These are phyloP conservation scores for Osmerus eperlanus DNA, from an alignment of 2,113 vertebrate species.

Conservation along the genomic window DNA sequence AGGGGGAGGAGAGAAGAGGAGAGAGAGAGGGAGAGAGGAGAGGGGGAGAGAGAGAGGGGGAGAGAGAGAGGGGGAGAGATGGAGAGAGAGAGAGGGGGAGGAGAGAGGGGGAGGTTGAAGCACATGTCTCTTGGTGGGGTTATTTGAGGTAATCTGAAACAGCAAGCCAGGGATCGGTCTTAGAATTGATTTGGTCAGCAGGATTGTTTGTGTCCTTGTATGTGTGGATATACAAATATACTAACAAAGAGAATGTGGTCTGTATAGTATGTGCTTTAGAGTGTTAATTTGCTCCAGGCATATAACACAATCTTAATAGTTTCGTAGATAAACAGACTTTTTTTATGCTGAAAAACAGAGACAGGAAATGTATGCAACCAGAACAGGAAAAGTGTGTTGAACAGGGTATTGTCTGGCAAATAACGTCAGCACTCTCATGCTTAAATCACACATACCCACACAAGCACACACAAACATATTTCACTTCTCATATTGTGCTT, in stretches of 20 bases:
- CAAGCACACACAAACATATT: neutral
- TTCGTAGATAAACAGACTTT: neutral
- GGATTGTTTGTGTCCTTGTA: neutral
- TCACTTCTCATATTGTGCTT: neutral
- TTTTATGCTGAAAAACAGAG: slow-evolving; percentile 46
- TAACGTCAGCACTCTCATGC: slow-evolving; percentile 17
- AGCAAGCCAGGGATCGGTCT: neutral
- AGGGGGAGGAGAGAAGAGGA: neutral
- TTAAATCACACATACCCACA: slow-evolving; percentile 12
- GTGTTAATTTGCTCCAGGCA: no score
- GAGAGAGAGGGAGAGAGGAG: neutral
- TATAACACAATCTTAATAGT: no score
- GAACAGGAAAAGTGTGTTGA: slow-evolving; percentile 51
- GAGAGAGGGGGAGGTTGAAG: neutral
- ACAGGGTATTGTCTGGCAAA: slow-evolving; percentile 40
- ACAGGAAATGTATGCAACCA: slow-evolving; percentile 57
- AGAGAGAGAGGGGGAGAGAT: neutral
- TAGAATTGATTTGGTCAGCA: neutral
- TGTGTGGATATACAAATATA: neutral
- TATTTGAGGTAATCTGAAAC: neutral
- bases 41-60: no score
- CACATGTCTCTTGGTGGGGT: neutral
- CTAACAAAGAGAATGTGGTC: no score
- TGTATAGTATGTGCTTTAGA: no score
- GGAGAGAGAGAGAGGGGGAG: neutral